phyloP scores from a whole-genome alignment of 1,140 invertebrate species.

The Diorhabda sublineata region DNA sequence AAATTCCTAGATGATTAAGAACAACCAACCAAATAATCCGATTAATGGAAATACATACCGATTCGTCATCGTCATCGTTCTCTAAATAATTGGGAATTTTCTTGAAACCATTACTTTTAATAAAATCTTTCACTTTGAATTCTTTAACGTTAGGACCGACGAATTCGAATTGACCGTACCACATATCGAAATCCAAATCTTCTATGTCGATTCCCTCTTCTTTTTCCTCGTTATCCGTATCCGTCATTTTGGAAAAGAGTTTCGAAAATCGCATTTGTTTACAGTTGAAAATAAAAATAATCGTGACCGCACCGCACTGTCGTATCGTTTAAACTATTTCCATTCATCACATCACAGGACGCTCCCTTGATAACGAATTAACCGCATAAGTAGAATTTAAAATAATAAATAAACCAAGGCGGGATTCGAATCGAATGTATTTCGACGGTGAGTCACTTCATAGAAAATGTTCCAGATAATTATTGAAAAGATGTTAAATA shows the following conservation, averaged over 20 bases:
- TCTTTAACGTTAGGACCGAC: conserved; percentile 50
- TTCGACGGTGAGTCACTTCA: background rate
- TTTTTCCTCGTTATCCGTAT: conserved; percentile 2
- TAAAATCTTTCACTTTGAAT: conserved; percentile 38
- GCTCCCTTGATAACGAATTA: background rate
- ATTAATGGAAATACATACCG: background rate
- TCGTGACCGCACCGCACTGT: background rate
- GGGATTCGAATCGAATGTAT: background rate
- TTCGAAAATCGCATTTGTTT: background rate
- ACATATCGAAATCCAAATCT: conserved; percentile 76
- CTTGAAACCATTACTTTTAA: conserved; percentile 52
- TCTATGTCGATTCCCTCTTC: conserved; percentile 32
- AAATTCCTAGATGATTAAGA: background rate
- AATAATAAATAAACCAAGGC: conserved; percentile 1
- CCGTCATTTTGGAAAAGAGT: conserved; percentile 10
- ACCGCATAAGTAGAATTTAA: background rate
- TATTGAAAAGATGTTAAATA: no score
- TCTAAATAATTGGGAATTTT: conserved; percentile 53
- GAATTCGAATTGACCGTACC: conserved; percentile 83
- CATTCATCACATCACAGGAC: background rate
- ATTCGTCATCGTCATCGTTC: conserved; percentile 44
- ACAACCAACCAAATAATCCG: background rate
- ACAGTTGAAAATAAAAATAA: background rate
- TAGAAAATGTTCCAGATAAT: no score
- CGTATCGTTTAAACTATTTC: background rate